These are phyloP conservation scores for Oryctolagus cuniculus DNA, from an alignment of 2,113 vertebrate species.

Conservation along the genomic window DNA sequence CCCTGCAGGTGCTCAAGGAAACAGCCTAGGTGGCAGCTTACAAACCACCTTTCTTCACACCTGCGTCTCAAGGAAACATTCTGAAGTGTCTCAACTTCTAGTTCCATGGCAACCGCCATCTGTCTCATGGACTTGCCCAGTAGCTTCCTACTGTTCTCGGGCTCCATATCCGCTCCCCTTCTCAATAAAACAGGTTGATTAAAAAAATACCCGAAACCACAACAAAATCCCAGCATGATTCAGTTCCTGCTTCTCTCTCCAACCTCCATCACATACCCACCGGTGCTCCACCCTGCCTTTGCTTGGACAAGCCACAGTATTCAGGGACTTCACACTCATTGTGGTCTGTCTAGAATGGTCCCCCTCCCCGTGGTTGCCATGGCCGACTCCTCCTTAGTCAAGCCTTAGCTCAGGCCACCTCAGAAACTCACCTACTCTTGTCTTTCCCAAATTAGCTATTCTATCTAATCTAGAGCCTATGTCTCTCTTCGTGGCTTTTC, in stretches of 20 bases:
- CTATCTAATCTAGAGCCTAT: background rate
- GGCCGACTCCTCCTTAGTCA: background rate
- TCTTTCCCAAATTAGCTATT: background rate
- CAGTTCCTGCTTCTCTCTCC: background rate
- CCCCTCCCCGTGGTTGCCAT: background rate
- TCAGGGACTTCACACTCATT: background rate
- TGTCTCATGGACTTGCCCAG: background rate
- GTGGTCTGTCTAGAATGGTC: background rate
- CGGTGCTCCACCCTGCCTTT: background rate
- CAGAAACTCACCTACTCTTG: background rate
- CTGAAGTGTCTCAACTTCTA: conserved; percentile 20
- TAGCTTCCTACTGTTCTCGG: background rate
- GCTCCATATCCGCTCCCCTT: background rate
- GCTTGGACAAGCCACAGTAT: background rate
- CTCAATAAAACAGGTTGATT: conserved; percentile 24
- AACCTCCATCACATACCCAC: too few relatives aligned
- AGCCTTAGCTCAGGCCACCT: background rate
- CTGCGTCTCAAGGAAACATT: conserved; percentile 8
- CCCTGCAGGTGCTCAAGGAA: conserved; percentile 29
- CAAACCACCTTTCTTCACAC: conserved; percentile 52
- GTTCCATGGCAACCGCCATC: background rate
- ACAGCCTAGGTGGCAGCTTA: background rate
- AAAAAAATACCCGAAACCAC: background rate
- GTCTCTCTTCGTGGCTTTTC: background rate
- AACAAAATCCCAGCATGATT: background rate